Conservation (phyloP, 1,140 invertebrate genomes). For the Trichonephila clavata region DNA sequence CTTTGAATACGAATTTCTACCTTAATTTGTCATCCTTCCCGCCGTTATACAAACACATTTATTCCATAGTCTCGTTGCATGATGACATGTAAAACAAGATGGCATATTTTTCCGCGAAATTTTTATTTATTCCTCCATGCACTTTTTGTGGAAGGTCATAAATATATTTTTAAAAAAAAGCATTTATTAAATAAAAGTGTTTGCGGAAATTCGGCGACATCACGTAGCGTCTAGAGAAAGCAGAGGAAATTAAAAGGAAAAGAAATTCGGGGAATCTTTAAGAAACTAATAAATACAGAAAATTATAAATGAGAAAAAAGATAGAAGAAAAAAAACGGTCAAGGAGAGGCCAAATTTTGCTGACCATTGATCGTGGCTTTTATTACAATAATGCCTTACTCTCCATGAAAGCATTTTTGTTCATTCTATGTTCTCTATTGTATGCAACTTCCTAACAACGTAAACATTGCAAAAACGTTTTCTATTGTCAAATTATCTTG, state of each 20-base stretch:
- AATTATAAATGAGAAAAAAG: conserved; percentile 20
- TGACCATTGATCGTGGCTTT: conserved; percentile 60
- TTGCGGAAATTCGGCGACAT: not conserved
- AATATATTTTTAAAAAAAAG: not conserved
- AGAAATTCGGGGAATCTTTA: not conserved
- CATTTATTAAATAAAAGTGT: not conserved
- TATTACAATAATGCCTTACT: conserved; percentile 59
- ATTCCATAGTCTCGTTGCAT: not conserved
- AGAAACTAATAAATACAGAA: conserved; percentile 56
- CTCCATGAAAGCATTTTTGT: conserved; percentile 41
- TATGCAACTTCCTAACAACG: conserved; percentile 61
- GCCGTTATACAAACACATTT: not conserved
- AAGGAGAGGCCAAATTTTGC: conserved; percentile 23
- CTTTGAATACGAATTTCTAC: conserved; percentile 1
- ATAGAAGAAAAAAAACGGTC: conserved; percentile 49
- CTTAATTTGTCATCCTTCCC: not conserved
- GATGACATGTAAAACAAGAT: not conserved
- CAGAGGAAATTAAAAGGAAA: not conserved
- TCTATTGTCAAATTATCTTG: conserved; percentile 62
- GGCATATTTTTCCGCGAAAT: not conserved
- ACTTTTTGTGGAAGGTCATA: not conserved
- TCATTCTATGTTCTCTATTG: conserved; percentile 63
- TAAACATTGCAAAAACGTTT: conserved; percentile 61
- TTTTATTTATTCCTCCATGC: not conserved
- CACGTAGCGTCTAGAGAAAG: not conserved